These are phyloP conservation scores for Nebria ingens DNA, from an alignment of 1,140 invertebrate genomes.

Conservation along the genomic window DNA sequence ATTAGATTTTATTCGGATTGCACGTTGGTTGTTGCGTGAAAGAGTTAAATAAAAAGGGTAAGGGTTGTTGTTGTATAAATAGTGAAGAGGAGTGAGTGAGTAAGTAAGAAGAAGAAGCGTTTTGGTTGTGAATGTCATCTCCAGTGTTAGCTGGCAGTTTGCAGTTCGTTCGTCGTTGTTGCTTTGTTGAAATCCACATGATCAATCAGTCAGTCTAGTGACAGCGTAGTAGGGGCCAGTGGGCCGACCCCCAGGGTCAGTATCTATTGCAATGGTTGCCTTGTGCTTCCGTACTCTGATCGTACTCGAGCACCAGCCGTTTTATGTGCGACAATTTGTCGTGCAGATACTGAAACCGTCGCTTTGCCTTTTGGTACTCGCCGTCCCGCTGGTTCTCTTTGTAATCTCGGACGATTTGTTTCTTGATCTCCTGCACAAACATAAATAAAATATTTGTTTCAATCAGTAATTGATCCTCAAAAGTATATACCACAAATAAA, in stretches of 20 bases:
- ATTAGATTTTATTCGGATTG: no score
- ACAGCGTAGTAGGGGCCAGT: conserved; percentile 15
- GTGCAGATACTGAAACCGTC: conserved; percentile 75
- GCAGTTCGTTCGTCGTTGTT: no score
- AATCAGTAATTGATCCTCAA: no score
- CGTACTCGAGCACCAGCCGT: conserved; percentile 70
- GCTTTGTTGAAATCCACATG: no score
- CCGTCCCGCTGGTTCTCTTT: conserved; percentile 61
- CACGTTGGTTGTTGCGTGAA: no score
- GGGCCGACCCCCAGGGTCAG: conserved; percentile 27
- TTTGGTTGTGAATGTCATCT: no score
- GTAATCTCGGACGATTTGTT: conserved; percentile 74
- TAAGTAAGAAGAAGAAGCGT: no score
- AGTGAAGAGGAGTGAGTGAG: no score
- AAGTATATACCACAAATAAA: neutral
- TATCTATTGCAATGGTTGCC: conserved; percentile 16
- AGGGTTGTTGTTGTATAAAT: no score
- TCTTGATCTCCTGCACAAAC: conserved; percentile 51
- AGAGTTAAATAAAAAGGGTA: no score
- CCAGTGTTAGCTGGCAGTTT: no score
- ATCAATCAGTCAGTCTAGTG: no score
- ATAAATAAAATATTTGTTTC: neutral
- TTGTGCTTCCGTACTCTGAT: conserved; percentile 35
- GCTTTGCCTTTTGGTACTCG: conserved; percentile 57
- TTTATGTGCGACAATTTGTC: conserved; percentile 86